These are phyloP conservation scores for Tragelaphus imberbis DNA, from an alignment of 2,113 vertebrate species.

Conservation along the genomic window DNA sequence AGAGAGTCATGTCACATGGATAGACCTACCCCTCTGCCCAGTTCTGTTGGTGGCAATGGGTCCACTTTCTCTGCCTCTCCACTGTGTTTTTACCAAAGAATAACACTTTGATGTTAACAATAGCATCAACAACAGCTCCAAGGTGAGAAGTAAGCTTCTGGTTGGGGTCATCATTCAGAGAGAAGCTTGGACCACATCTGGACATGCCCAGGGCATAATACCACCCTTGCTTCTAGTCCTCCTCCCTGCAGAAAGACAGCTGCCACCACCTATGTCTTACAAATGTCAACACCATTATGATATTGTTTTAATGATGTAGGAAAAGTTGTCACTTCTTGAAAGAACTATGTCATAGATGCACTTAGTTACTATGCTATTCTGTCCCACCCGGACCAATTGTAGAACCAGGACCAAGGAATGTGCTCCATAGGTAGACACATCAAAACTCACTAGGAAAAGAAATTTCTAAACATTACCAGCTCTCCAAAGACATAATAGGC, in stretches of 20 bases:
- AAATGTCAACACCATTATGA: not conserved
- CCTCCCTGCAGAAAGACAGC: not conserved
- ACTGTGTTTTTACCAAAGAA: not conserved
- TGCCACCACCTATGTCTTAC: not conserved
- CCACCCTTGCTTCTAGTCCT: fast-evolving
- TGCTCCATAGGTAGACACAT: not conserved
- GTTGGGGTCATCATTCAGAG: not conserved
- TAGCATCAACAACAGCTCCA: not conserved
- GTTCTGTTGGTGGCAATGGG: not conserved
- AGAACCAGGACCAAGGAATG: not conserved
- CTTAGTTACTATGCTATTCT: not conserved
- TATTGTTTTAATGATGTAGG: not conserved
- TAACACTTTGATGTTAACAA: not conserved
- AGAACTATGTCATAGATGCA: not conserved
- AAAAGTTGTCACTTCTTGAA: not conserved
- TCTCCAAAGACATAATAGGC: not conserved
- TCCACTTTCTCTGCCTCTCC: not conserved
- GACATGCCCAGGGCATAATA: not conserved
- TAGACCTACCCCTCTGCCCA: too few relatives aligned
- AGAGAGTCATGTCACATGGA: not conserved
- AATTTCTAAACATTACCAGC: not conserved
- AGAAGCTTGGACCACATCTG: not conserved
- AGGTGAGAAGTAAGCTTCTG: not conserved
- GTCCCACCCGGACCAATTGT: not conserved
- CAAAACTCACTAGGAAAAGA: not conserved